These are phyloP conservation scores for Synergus laeviventris DNA, from an alignment of 2,888 invertebrate genomes.

Conservation along the genomic window DNA sequence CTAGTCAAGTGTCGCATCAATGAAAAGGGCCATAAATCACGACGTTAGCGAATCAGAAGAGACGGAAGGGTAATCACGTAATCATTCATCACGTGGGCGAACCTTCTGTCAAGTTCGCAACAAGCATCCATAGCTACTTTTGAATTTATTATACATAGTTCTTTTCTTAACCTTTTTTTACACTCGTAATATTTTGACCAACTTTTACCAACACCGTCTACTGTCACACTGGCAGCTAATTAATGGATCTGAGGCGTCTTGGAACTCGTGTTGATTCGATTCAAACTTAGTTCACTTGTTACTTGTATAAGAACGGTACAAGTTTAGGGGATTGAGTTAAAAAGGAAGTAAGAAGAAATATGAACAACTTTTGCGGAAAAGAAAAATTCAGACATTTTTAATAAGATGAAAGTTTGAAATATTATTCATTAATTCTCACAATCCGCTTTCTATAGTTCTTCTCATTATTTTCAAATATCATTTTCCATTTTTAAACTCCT, in stretches of 20 bases:
- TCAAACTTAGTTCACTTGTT: background rate
- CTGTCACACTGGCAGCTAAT: background rate
- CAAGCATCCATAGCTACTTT: background rate
- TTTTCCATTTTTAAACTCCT: no score
- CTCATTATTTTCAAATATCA: no score
- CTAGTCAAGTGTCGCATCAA: conserved; percentile 13
- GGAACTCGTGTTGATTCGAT: background rate
- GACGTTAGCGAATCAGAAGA: conserved; percentile 32
- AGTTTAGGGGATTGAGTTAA: conserved; percentile 1
- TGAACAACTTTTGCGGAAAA: background rate
- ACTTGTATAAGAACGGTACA: background rate
- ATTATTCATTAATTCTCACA: no score
- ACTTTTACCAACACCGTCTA: background rate
- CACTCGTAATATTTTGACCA: conserved; percentile 1
- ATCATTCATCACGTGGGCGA: conserved; percentile 24
- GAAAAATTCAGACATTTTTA: background rate
- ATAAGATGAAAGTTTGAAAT: no score
- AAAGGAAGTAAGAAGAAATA: background rate
- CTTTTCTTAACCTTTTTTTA: background rate
- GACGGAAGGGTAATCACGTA: conserved; percentile 17
- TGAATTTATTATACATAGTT: conserved; percentile 19
- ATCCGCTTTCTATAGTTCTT: no score
- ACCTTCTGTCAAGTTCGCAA: conserved; percentile 27
- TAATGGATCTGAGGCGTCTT: background rate
- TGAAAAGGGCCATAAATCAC: conserved; percentile 29